phyloP scores from a whole-genome alignment of 2,888 invertebrate genomes.

The Watsonalla cultraria region DNA sequence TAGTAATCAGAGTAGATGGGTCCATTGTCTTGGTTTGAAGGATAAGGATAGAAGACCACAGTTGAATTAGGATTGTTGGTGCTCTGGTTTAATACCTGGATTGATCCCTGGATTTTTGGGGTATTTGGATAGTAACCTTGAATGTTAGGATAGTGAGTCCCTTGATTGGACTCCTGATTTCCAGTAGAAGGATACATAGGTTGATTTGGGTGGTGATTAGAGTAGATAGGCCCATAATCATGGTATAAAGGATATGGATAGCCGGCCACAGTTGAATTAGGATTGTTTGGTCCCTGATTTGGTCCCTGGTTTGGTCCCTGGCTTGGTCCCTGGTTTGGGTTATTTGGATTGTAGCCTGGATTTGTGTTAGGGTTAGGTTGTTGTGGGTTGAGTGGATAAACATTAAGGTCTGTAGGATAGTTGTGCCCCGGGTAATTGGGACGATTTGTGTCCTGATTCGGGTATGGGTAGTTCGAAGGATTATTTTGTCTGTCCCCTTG shows the following conservation, averaged over 20 bases:
- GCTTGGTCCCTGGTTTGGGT: slow-evolving; percentile 7
- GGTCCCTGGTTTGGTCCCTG: too few species aligned
- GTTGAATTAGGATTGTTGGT: slow-evolving; percentile 3
- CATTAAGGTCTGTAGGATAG: too few species aligned
- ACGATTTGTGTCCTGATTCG: not conserved
- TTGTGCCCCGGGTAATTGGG: not conserved
- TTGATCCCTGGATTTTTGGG: slow-evolving; percentile 5
- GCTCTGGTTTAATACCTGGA: too few species aligned
- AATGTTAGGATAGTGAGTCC: not conserved
- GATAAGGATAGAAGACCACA: slow-evolving; percentile 12
- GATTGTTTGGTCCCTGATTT: too few species aligned
- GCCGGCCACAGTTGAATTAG: slow-evolving; percentile 10
- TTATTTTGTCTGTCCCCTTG: not conserved
- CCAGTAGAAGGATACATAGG: not conserved
- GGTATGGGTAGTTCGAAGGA: not conserved
- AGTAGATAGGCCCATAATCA: slow-evolving; percentile 2
- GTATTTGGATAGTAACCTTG: not conserved
- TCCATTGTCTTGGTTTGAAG: slow-evolving; percentile 8
- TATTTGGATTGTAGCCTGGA: not conserved
- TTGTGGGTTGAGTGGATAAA: not conserved
- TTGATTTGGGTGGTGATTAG: slow-evolving; percentile 8
- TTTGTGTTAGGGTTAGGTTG: not conserved
- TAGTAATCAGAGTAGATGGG: slow-evolving; percentile 6
- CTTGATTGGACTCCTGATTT: not conserved
- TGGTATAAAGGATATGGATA: slow-evolving; percentile 12